Base-by-base conservation (phyloP, 1,140 invertebrate genomes). In the Zaprionus vittiger region DNA sequence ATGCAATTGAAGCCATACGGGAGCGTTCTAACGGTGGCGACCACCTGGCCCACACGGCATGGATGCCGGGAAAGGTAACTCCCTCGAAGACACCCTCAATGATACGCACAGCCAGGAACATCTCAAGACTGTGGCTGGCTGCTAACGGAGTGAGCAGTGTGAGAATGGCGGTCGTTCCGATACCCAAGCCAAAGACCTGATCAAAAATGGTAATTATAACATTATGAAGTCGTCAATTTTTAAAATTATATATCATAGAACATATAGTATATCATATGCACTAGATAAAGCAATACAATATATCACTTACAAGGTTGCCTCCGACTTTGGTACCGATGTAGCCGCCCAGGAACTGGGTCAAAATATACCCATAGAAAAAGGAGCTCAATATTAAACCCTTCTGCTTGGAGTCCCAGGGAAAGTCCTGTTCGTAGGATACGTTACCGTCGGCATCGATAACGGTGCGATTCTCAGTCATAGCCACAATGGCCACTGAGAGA, bases 71-170 rank as follows among this genome's bases (percentile, higher is more conserved):
- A 93, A 97, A 98, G 1, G 97, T 97, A 0, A 98, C 97, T 54
- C 97, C 97, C 96, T 98, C 97, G 92, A 96, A 98, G 41, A 99
- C 92, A 55, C 98, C 98, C 93, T 98, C 97, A 24, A 98, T 91
- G 15, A 98, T 95, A 78, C 98, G 93, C 0, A 98, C 94, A 3
- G 94, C 94, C 24, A 99, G 93, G 0, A 99, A 94, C 6, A 96
- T 86, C 44, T 94, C 95, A 1, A 96, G 94, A 76, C 95, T 96
- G 44, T 94, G 94, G 80, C 95, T 94, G 0, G 96, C 96, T 1
- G 97, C 94, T 5, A 96, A 93, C 2, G 98, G 98, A 0, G 97
- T 98, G 22, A 99, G 86, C 52, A 99, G 91, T 0, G 97, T 98
- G 31, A 98, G 93, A 9, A 98, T 91, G 1, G 97, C 96, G 2